Evolutionary conservation across 2,113 vertebrate genomes (phyloP).

Genomic region (Dendropsophus ebraccatus): DNA sequence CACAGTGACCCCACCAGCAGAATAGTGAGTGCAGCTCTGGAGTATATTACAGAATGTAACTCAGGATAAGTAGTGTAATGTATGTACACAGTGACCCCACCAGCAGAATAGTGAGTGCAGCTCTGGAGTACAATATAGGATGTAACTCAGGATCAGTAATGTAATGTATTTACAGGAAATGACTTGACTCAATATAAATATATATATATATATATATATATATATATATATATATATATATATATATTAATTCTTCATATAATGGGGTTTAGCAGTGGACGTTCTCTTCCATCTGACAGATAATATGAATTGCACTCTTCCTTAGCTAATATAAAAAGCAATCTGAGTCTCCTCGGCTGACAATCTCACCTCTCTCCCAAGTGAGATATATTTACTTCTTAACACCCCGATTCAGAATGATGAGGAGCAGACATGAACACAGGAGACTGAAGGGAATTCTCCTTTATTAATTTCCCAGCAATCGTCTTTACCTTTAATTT

Average conservation of each 20-base stretch:
- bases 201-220: no score
- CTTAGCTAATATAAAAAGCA: neutral
- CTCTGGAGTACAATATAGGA: neutral
- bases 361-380: neutral
- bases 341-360: neutral
- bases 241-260: neutral
- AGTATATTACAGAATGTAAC: no score
- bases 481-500: neutral
- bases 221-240: no score
- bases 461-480: conserved; percentile 5
- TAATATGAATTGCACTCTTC: neutral
- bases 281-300: neutral
- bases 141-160: neutral
- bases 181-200: neutral
- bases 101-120: no score
- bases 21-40: no score
- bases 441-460: conserved; percentile 1
- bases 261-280: neutral
- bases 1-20: no score
- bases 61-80: no score
- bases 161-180: neutral
- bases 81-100: no score
- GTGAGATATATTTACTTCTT: conserved; percentile 13
- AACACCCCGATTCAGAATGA: neutral
- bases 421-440: neutral